Conservation (phyloP, 2,797 vertebrate genomes). For the Sphaeramia orbicularis region DNA sequence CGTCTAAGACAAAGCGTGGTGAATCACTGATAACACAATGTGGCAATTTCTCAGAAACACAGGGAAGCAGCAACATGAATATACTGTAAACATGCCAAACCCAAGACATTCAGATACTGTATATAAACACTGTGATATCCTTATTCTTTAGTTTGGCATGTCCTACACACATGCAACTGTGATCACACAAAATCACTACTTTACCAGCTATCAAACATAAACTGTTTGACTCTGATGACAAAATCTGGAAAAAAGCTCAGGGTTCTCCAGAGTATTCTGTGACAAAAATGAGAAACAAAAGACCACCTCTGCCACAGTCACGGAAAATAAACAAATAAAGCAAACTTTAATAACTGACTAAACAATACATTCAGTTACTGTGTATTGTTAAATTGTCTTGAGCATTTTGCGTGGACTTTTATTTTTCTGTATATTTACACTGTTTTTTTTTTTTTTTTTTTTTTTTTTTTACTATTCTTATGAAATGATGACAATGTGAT, state of each 20-base stretch:
- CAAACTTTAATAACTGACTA: background rate
- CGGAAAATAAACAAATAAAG: background rate
- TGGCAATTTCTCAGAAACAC: background rate
- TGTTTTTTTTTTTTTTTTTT: too few species aligned
- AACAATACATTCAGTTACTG: too few species aligned
- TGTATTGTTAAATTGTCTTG: too few species aligned
- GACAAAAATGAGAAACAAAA: slow-evolving; percentile 16
- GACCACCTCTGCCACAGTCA: background rate
- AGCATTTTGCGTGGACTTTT: too few species aligned
- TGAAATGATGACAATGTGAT: too few species aligned
- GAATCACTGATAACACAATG: slow-evolving; percentile 14
- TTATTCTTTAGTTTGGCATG: slow-evolving; percentile 33
- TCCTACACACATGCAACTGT: slow-evolving; percentile 15
- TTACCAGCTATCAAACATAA: slow-evolving; percentile 5
- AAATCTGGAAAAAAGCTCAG: background rate
- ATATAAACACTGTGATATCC: slow-evolving; percentile 39
- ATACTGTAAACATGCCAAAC: slow-evolving; percentile 41
- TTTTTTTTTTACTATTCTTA: too few species aligned
- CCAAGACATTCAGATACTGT: slow-evolving; percentile 13
- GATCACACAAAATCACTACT: slow-evolving; percentile 24
- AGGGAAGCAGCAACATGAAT: slow-evolving; percentile 20
- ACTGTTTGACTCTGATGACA: slow-evolving; percentile 2
- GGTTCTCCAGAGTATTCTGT: background rate
- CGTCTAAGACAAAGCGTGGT: background rate
- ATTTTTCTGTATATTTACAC: too few species aligned